Conservation (phyloP, 1,140 invertebrate species). For the Phocides pigmalion region DNA sequence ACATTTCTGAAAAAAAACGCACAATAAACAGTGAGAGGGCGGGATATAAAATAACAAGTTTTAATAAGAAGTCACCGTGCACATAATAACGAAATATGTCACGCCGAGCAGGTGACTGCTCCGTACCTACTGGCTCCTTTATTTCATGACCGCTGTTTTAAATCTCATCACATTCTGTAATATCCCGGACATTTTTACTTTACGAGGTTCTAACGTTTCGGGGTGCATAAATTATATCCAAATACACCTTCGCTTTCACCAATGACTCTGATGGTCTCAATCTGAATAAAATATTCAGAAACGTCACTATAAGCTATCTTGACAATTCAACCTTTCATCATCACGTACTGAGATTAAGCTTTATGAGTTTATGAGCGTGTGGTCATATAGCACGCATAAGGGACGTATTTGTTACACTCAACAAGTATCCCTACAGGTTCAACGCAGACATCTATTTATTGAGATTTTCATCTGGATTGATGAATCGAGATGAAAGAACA, state of each 20-base stretch:
- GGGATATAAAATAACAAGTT: slow-evolving; percentile 24
- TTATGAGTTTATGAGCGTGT: no score
- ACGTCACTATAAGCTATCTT: not conserved
- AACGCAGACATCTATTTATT: no score
- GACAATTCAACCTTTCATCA: not conserved
- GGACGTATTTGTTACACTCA: no score
- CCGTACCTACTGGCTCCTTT: not conserved
- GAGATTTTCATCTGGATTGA: no score
- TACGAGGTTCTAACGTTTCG: slow-evolving; percentile 18
- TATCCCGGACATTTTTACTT: slow-evolving; percentile 27
- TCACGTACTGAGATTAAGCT: not conserved
- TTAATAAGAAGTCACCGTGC: slow-evolving; percentile 30
- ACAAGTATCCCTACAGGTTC: no score
- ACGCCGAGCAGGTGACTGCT: slow-evolving; percentile 6
- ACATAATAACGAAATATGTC: slow-evolving; percentile 31
- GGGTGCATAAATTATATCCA: slow-evolving; percentile 23
- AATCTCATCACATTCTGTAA: slow-evolving; percentile 17
- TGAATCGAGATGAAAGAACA: no score
- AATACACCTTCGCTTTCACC: slow-evolving; percentile 18
- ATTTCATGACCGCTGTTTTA: slow-evolving; percentile 27
- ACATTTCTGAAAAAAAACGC: not conserved
- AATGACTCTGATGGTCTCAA: slow-evolving; percentile 16
- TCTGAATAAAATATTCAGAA: slow-evolving; percentile 4
- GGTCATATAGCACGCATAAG: no score
- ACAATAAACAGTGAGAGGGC: slow-evolving; percentile 10